These are phyloP conservation scores for Semotilus atromaculatus DNA, from an alignment of 2,797 vertebrate genomes.

Conservation along the genomic window DNA sequence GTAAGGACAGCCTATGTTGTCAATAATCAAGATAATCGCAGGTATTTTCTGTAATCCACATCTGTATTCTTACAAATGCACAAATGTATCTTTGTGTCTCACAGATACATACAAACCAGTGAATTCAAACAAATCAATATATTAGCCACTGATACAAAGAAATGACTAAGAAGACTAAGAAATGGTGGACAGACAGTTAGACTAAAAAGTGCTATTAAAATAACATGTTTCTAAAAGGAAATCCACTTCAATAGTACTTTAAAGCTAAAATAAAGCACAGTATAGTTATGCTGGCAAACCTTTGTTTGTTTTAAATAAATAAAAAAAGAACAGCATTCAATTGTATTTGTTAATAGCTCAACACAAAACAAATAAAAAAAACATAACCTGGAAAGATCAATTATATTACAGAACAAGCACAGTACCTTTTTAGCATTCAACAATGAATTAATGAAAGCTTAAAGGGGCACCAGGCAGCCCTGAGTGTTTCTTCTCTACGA, in stretches of 20 bases:
- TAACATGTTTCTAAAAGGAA: conserved; percentile 11
- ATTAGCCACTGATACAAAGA: not conserved
- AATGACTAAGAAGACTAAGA: not conserved
- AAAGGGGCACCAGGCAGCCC: too few relatives aligned
- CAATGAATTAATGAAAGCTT: too few relatives aligned
- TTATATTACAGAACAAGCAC: not conserved
- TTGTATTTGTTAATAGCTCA: not conserved
- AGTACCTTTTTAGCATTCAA: not conserved
- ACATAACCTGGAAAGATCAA: not conserved
- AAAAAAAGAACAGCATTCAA: not conserved
- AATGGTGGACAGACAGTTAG: not conserved
- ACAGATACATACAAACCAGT: not conserved
- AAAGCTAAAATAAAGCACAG: conserved; percentile 6
- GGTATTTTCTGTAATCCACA: not conserved
- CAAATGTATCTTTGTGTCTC: too few relatives aligned
- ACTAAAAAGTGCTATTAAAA: not conserved
- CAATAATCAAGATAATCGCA: not conserved
- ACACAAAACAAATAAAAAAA: not conserved
- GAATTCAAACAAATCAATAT: conserved; percentile 13
- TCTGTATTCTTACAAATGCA: not conserved
- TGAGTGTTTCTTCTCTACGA: too few relatives aligned
- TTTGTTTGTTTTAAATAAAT: not conserved
- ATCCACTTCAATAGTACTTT: not conserved
- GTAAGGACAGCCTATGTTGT: too few relatives aligned
- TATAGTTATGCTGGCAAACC: not conserved